A percentile compares a stretch with the other conserved stretches of the same genome.
phyloP scores from a whole-genome alignment of 2,797 vertebrate species.

The Parotocinclus haroldoi region DNA sequence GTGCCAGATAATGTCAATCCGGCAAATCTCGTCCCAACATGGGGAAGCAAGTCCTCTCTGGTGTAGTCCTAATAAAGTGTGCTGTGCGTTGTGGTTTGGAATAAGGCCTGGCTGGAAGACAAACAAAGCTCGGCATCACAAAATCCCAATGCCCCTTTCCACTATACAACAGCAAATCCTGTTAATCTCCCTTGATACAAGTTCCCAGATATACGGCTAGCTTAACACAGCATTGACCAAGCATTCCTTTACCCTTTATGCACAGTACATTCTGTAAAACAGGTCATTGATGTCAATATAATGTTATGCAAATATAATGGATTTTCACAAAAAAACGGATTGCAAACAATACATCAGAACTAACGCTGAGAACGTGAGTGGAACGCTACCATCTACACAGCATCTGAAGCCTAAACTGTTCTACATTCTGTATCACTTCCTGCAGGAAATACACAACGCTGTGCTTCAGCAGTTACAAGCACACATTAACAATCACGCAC shows the following conservation, averaged over 20 bases:
- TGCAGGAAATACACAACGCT: too few species aligned
- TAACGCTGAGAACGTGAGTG: too few species aligned
- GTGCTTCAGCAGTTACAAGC: too few species aligned
- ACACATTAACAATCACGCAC: too few species aligned
- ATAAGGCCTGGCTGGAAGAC: conserved; percentile 19
- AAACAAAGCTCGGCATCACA: conserved; percentile 9
- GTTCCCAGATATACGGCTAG: conserved; percentile 33
- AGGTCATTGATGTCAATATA: too few species aligned
- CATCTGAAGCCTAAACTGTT: too few species aligned
- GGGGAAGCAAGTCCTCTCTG: background rate
- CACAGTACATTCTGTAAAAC: too few species aligned
- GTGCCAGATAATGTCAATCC: conserved; percentile 61
- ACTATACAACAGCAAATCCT: conserved; percentile 31
- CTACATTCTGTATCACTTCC: too few species aligned
- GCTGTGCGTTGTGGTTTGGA: background rate
- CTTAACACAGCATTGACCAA: conserved; percentile 32
- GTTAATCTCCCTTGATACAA: conserved; percentile 38
- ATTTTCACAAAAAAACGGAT: too few species aligned
- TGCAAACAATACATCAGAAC: too few species aligned
- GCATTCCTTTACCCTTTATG: conserved; percentile 10
- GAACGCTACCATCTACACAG: too few species aligned
- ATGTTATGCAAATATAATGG: too few species aligned
- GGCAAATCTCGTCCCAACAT: conserved; percentile 54
- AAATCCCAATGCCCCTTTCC: background rate
- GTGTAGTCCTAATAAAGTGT: background rate